Evolutionary conservation across 2,797 vertebrate species (phyloP), one percentile per base, ranked within the genome.

Genomic region (Micropoecilia bifurca): DNA sequence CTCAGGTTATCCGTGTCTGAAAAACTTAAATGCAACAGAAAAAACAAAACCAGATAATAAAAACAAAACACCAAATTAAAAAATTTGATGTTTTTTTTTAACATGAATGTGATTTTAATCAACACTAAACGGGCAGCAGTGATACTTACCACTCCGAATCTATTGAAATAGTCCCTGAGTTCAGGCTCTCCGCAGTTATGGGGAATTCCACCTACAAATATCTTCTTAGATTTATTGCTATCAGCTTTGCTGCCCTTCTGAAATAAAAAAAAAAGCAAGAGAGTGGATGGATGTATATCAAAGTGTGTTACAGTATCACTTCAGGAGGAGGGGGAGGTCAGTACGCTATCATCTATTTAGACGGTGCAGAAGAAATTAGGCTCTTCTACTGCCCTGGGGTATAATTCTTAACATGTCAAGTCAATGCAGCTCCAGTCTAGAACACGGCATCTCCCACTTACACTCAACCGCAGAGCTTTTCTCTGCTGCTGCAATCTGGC

Each of bases 121-220:
- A 89, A 43, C 48, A 50, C 6, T 22, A 50, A 22, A 50, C 20
- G 18, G 48, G 75, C 71, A 80, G 75, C 63, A 41, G 76, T 61
- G 81, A 91, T 93, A 98, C 99, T 99, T 95, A 99, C 99, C 99
- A 98, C 97, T 97, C 99, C 99, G 77, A 99, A 99, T 95, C 98
- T 97, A 97, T 98, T 99, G 97, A 99, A 99, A 97, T 99, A 99
- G 93, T 99, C 99, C 97, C 98, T 98, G 97, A 99, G 98, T 96
- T 99, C 99, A 87, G 98, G 97, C 96, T 99, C 99, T 79, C 98
- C 98, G 93, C 99, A 99, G 96, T 99, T 99, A 96, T 99, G 99
- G 96, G 99, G 99, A 94, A 99, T 99, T 91, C 99, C 98, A 93
- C 99, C 99, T 85, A 99, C 99, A 97, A 99, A 99, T 94, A 99